Evolutionary conservation across 2,888 invertebrate species (phyloP).

Genomic region (Caradrina kadenii): DNA sequence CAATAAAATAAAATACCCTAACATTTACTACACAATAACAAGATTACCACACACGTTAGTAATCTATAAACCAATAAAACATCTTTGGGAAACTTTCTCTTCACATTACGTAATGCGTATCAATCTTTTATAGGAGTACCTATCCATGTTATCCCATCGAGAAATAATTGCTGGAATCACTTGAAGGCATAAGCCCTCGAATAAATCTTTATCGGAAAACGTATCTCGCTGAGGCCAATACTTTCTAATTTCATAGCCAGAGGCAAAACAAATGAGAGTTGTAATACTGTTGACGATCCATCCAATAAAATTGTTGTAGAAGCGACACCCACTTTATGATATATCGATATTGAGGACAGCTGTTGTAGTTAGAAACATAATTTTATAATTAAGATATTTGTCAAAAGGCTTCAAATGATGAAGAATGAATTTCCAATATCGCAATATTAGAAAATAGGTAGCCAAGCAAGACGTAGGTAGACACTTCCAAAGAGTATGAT

Average conservation of each 20-base stretch:
- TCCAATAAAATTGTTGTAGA: slow-evolving; percentile 66
- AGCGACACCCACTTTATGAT: slow-evolving; percentile 59
- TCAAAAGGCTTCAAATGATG: background rate
- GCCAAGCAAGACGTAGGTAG: background rate
- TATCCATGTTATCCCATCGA: slow-evolving; percentile 67
- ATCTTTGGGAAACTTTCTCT: slow-evolving; percentile 77
- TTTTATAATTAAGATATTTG: slow-evolving; percentile 10
- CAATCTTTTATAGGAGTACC: slow-evolving; percentile 67
- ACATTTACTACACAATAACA: slow-evolving; percentile 25
- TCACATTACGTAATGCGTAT: slow-evolving; percentile 72
- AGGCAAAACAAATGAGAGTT: slow-evolving; percentile 84
- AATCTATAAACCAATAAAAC: slow-evolving; percentile 67
- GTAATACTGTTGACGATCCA: slow-evolving; percentile 79
- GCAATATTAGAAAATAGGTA: background rate
- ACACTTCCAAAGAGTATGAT: too few species aligned
- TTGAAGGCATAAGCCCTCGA: slow-evolving; percentile 74
- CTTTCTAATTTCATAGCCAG: slow-evolving; percentile 88
- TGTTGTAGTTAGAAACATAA: slow-evolving; percentile 23
- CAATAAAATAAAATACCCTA: slow-evolving; percentile 48
- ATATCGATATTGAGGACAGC: slow-evolving; percentile 46
- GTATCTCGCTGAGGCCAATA: slow-evolving; percentile 70
- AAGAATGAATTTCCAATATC: background rate
- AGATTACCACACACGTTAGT: slow-evolving; percentile 47
- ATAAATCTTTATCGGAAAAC: slow-evolving; percentile 85
- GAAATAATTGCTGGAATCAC: slow-evolving; percentile 78